These are phyloP conservation scores for Nomada fucata DNA, from an alignment of 2,888 invertebrate species.

Conservation along the genomic window DNA sequence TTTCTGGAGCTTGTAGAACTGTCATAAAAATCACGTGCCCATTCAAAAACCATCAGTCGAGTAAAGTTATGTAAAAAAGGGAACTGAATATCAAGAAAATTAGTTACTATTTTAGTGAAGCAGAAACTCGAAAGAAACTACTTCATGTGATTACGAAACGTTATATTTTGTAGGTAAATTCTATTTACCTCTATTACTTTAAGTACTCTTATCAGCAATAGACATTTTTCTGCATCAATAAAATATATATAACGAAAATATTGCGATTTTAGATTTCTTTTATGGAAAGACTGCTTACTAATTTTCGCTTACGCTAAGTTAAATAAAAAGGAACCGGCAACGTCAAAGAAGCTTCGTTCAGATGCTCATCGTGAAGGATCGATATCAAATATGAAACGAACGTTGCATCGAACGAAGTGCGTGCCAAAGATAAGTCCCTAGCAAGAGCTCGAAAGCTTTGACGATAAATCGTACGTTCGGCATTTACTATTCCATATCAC, in stretches of 20 bases:
- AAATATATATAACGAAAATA: not conserved
- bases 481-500: slow-evolving; percentile 24
- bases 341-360: slow-evolving; percentile 13
- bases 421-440: slow-evolving; percentile 36
- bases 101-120: not conserved
- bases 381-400: slow-evolving; percentile 33
- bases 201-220: not conserved
- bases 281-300: slow-evolving; percentile 8
- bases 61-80: not conserved
- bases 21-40: not conserved
- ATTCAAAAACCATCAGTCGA: not conserved
- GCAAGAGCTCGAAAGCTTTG: slow-evolving; percentile 15
- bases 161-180: not conserved
- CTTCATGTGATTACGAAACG: too few relatives aligned
- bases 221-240: not conserved
- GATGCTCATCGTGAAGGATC: slow-evolving; percentile 19
- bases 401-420: slow-evolving; percentile 20
- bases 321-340: slow-evolving; percentile 9
- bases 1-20: not conserved
- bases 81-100: not conserved
- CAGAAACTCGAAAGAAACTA: too few relatives aligned
- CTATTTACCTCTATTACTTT: too few relatives aligned
- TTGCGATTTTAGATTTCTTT: not conserved
- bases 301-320: slow-evolving; percentile 7
- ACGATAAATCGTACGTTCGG: slow-evolving; percentile 39